Evolutionary conservation across 2,113 vertebrate species (phyloP), one percentile per base, ranked within the genome.

Genomic region (Merops nubicus): DNA sequence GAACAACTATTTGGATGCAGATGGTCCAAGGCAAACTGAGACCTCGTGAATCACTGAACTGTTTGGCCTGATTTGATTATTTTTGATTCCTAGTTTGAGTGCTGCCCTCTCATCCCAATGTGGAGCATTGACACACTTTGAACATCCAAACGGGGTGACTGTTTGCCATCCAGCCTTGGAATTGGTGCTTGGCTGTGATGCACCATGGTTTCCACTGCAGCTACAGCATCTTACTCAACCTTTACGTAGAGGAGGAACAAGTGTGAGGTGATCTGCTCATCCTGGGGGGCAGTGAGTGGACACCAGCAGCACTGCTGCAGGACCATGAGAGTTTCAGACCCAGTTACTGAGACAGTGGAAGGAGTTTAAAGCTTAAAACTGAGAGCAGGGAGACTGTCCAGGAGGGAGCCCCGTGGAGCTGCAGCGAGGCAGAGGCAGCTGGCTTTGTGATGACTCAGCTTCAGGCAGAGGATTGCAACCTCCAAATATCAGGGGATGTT

Each of bases 201-300:
- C 1, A 2, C 22, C 2, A 0, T 29, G 40, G 28, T 42, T 88
- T 83, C 57, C 68, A 22, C 74, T 79, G 22, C 2, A 4, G 25
- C 28, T 51, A 8, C 2, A 7, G 15, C 9, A 36, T 31, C 31
- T 78, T 70, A n/a, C 29, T 78, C n/a, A 36, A 6, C 16, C 1
- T 0, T 72, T 48, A 20, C 0, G 0, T 2, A 28, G 18, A 51
- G 31, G 8, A 89, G 47, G 48, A 85, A 43, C 1, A 3, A 40
- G 40, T 6, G 15, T 18, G 19, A 26, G 47, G 12, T 36, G 45
- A 29, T 34, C n/a, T 9, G 64, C 47, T 18, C 63, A 18, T 54
- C 42, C 59, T 6, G 6, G 7, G 6, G 26, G 10, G 15, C 56
- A 86, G 3, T 11, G 47, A 54, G 31, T 2, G 6, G 56, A 31